Base-by-base conservation (phyloP, 2,888 invertebrate species). In the Lapara coniferarum region DNA sequence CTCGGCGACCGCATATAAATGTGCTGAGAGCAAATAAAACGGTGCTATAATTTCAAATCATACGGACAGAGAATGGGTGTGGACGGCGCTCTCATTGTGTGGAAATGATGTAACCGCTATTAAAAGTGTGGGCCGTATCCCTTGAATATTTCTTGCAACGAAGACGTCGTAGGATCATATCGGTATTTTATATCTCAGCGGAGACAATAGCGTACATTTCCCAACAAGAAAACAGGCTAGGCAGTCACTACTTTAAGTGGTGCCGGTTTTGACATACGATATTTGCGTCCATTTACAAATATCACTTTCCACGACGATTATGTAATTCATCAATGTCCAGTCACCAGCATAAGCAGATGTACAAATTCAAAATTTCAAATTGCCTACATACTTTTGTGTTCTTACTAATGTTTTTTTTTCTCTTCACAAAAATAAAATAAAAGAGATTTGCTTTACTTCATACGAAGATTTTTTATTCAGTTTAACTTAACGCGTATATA, bases 1-100 rank as follows among this genome's bases (percentile, higher is more conserved):
- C 90, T 88, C 85, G 83, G 85, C 85, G 89, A 89, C 90, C 90
- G 93, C 90, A 92, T 93, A 93, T 92, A 93, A 92, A 93, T 92
- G 93, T 89, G 89, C 84, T 81, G 85, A 91, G 92, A 93, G 92
- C 93, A 93, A 93, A 93, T 93, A 93, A 93, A 93, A 93, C 89
- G 91, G 92, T 92, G 93, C 93, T 92, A 93, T 93, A 93, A 93
- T 93, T 93, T 93, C 93, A 93, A 93, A 93, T 93, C 93, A 93
- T 93, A 92, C 90, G 92, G 93, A 93, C 93, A 93, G 92, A 93
- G 93, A 93, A 93, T 93, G 93, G 93, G 93, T 93, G 93, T 93
- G 93, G 93, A 93, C 91, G 91, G 89, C 90, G 90, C 87, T 91
- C 92, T 93, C 93, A 93, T 93, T 93, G 93, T 93, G 93, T 93